A percentile compares a stretch with the other conserved stretches of the same genome.
These are phyloP conservation scores for Drosophila pseudotalamancana DNA, from an alignment of 2,888 invertebrate species.

Conservation along the genomic window DNA sequence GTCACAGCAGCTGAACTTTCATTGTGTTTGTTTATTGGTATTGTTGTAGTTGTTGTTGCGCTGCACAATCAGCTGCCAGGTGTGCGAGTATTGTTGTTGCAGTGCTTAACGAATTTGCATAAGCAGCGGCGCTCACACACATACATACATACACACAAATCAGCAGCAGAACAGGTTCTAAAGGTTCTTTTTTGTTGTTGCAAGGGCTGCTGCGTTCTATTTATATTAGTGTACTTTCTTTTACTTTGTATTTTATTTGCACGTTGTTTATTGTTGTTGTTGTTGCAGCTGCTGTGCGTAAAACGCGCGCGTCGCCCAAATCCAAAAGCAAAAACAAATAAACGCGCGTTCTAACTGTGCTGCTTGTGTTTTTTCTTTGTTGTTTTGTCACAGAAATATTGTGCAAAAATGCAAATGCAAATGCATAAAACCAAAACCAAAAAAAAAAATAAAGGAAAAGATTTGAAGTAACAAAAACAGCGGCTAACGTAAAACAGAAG, in stretches of 20 bases:
- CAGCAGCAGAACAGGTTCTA: conserved; percentile 53
- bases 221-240: conserved; percentile 14
- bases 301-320: conserved; percentile 47
- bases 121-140: conserved; percentile 25
- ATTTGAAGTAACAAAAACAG: conserved; percentile 11
- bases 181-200: conserved; percentile 9
- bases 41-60: conserved; percentile 21
- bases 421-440: conserved; percentile 2
- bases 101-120: conserved; percentile 46
- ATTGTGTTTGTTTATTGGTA: conserved; percentile 42
- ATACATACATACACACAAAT: conserved; percentile 15
- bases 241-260: conserved; percentile 10
- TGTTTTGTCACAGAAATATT: background rate
- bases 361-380: background rate
- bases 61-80: conserved; percentile 72
- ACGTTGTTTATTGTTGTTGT: conserved; percentile 14
- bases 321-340: conserved; percentile 32
- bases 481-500: conserved; percentile 37
- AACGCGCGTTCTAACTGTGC: conserved; percentile 24
- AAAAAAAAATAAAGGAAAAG: conserved; percentile 13
- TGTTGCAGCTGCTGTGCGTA: conserved; percentile 30
- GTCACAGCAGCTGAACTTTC: conserved; percentile 44
- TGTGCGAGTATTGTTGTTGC: conserved; percentile 38
- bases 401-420: background rate
- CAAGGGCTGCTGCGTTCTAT: conserved; percentile 41